Conservation (phyloP, 1,140 invertebrate species). For the Metaphire vulgaris region DNA sequence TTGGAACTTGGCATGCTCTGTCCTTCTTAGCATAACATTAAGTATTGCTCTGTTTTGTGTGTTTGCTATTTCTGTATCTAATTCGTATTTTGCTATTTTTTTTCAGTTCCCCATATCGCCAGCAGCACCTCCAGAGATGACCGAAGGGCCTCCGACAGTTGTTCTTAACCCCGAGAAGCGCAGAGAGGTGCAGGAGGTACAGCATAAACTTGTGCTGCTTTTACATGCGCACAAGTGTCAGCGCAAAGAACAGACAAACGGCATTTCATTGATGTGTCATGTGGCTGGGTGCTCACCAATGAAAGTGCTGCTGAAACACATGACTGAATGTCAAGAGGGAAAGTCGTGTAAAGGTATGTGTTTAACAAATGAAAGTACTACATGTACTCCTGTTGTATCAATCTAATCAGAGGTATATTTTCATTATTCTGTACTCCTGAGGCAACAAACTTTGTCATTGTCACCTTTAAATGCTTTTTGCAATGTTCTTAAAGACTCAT, state of each 20-base stretch:
- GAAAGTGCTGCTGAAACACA: slow-evolving; percentile 98
- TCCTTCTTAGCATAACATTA: too few species aligned
- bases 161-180: slow-evolving; percentile 44
- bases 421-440: too few species aligned
- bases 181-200: slow-evolving; percentile 62
- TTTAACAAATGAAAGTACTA: neutral
- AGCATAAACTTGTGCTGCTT: slow-evolving; percentile 91
- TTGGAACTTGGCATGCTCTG: neutral
- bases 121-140: slow-evolving; percentile 45
- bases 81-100: too few species aligned
- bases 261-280: slow-evolving; percentile 58
- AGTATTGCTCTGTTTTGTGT: too few species aligned
- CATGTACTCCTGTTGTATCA: neutral
- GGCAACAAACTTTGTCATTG: too few species aligned
- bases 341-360: slow-evolving; percentile 52
- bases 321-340: slow-evolving; percentile 93
- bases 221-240: slow-evolving; percentile 99
- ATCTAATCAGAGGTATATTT: too few species aligned
- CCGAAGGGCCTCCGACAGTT: slow-evolving; percentile 58
- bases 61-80: too few species aligned
- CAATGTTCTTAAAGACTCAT: too few species aligned
- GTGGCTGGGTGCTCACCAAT: slow-evolving; percentile 77
- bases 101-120: neutral
- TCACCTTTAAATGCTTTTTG: too few species aligned
- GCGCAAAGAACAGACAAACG: slow-evolving; percentile 64